A percentile compares a stretch with the other conserved stretches of the same genome.
Evolutionary conservation across 1,140 invertebrate species (phyloP).

Genomic region (Drosophila equinoxialis): DNA sequence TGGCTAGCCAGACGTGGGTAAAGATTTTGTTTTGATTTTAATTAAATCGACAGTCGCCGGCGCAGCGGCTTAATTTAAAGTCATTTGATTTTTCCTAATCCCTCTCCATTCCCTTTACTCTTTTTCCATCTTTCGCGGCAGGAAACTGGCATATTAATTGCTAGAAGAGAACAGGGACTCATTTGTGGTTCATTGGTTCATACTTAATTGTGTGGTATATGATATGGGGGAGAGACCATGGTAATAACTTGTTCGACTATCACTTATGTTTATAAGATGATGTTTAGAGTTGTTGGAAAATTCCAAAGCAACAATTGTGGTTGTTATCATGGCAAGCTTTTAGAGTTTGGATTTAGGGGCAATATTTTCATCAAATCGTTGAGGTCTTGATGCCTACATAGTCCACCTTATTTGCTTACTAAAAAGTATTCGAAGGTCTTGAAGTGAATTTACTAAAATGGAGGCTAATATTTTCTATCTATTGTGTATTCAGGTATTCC

Average conservation of each 20-base stretch:
- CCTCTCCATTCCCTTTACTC: constrained; percentile 17
- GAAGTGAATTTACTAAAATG: too few species aligned
- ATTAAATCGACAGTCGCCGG: constrained; percentile 70
- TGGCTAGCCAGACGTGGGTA: constrained; percentile 33
- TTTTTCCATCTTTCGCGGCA: constrained; percentile 5
- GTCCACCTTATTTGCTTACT: too few species aligned
- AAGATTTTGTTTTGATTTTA: constrained; percentile 79
- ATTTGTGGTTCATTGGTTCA: constrained; percentile 55
- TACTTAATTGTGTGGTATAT: neutral
- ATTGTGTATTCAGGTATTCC: too few species aligned
- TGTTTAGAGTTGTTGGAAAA: neutral
- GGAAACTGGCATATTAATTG: constrained; percentile 49
- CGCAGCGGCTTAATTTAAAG: constrained; percentile 72
- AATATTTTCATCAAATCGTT: too few species aligned
- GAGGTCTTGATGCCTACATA: too few species aligned
- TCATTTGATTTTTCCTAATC: constrained; percentile 65
- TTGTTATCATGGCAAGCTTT: too few species aligned
- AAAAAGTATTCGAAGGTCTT: too few species aligned
- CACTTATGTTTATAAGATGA: neutral
- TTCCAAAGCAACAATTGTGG: too few species aligned
- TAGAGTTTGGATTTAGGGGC: too few species aligned
- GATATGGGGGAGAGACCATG: neutral
- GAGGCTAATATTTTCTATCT: too few species aligned
- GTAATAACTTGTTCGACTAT: neutral
- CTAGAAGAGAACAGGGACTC: constrained; percentile 32